These are phyloP conservation scores for Lycodopsis pacificus DNA, from an alignment of 2,797 vertebrate genomes.

Conservation along the genomic window DNA sequence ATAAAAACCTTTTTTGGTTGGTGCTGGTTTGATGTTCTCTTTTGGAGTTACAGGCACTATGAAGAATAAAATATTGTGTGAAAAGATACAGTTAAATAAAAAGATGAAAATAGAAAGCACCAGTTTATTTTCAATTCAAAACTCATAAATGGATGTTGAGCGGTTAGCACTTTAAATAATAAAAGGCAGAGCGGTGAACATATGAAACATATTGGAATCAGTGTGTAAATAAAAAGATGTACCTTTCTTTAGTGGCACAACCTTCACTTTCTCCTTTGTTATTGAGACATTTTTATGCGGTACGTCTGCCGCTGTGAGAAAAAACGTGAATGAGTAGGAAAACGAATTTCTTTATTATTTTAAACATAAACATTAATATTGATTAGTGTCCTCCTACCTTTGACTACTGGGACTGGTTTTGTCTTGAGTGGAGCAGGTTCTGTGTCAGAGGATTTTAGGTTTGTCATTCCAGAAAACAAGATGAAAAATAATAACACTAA, in stretches of 20 bases:
- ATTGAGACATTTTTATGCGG: constrained; percentile 62
- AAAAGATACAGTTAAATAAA: background rate
- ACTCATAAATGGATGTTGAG: background rate
- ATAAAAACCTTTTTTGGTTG: constrained; percentile 54
- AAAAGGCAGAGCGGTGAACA: background rate
- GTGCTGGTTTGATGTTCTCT: constrained; percentile 60
- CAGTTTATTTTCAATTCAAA: background rate
- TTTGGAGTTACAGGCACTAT: constrained; percentile 58
- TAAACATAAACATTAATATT: background rate
- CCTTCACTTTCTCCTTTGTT: constrained; percentile 66
- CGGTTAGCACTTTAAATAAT: background rate
- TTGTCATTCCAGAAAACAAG: constrained; percentile 1
- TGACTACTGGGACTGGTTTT: constrained; percentile 43
- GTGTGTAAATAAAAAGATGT: background rate
- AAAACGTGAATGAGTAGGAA: background rate
- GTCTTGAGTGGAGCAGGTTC: constrained; percentile 43
- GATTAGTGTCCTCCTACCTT: constrained; percentile 43
- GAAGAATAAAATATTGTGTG: constrained; percentile 2
- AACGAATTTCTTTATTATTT: background rate
- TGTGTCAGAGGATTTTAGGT: constrained; percentile 20
- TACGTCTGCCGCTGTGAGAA: constrained; percentile 43
- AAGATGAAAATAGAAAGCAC: background rate
- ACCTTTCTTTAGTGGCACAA: constrained; percentile 69
- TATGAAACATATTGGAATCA: background rate
- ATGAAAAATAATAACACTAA: background rate